These are phyloP conservation scores for Macropis europaea DNA, from an alignment of 2,888 invertebrate species.

Conservation along the genomic window DNA sequence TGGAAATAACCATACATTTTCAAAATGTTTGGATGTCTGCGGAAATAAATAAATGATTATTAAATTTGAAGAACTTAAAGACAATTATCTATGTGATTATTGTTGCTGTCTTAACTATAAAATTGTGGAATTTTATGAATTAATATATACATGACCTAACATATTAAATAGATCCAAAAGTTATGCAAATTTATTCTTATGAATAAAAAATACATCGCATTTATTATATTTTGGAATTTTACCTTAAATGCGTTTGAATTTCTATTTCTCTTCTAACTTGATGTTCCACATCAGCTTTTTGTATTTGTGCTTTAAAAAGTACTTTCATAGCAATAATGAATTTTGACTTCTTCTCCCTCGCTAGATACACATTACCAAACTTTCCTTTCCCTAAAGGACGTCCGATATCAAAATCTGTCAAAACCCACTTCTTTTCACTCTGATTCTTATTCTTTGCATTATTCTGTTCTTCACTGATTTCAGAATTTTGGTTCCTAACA, in stretches of 20 bases:
- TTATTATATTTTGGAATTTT: slow-evolving; percentile 29
- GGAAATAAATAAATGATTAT: slow-evolving; percentile 11
- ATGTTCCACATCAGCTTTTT: slow-evolving; percentile 92
- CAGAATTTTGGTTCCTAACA: neutral
- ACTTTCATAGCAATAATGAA: slow-evolving; percentile 94
- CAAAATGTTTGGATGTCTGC: slow-evolving; percentile 95
- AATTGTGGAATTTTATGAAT: neutral
- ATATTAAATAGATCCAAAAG: too few relatives aligned
- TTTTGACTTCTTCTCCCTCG: slow-evolving; percentile 92
- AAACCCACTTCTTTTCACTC: slow-evolving; percentile 82
- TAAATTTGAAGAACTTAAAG: neutral
- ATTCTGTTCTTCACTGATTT: slow-evolving; percentile 12
- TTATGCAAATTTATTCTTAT: too few relatives aligned
- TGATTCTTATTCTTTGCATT: slow-evolving; percentile 23
- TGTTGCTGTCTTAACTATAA: too few relatives aligned
- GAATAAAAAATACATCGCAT: neutral
- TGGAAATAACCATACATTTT: slow-evolving; percentile 97
- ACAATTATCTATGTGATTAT: too few relatives aligned
- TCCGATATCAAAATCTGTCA: slow-evolving; percentile 97
- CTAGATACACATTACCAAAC: slow-evolving; percentile 98
- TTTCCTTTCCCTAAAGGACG: slow-evolving; percentile 96
- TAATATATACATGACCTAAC: too few relatives aligned
- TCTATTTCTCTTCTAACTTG: slow-evolving; percentile 96
- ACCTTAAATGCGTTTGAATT: slow-evolving; percentile 94
- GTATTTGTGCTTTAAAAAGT: slow-evolving; percentile 93